A percentile compares a stretch with the other conserved stretches of the same genome.
Evolutionary conservation across 2,888 invertebrate species (phyloP).

Genomic region (Perithous albicinctus): DNA sequence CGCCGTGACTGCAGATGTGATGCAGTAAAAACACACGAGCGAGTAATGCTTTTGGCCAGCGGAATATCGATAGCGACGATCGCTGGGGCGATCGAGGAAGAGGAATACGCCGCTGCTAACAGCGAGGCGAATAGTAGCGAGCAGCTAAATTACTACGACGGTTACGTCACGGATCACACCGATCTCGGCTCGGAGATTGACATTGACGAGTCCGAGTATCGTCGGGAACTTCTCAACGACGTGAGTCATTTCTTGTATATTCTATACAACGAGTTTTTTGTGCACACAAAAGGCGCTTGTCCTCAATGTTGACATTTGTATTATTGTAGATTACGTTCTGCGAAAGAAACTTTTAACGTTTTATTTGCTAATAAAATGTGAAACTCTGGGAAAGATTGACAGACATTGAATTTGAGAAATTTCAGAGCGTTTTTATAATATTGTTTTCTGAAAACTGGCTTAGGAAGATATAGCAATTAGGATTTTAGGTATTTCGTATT

Average conservation of each 20-base stretch:
- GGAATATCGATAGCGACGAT: constrained; percentile 83
- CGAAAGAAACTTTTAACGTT: not conserved
- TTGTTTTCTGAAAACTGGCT: no score
- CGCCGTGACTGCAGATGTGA: constrained; percentile 28
- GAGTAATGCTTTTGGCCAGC: constrained; percentile 82
- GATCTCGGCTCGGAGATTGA: constrained; percentile 90
- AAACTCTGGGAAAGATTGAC: no score
- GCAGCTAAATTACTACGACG: constrained; percentile 77
- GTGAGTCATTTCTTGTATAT: constrained; percentile 87
- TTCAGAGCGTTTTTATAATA: no score
- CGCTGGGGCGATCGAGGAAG: constrained; percentile 82
- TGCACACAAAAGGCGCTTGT: not conserved
- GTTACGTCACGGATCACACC: constrained; percentile 92
- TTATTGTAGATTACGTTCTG: no score
- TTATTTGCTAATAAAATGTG: no score
- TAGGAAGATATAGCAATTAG: no score
- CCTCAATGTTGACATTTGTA: no score
- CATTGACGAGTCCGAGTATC: constrained; percentile 90
- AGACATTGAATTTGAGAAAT: no score
- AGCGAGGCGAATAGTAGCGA: constrained; percentile 81
- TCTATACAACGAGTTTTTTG: not conserved
- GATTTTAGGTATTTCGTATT: no score
- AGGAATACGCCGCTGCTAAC: constrained; percentile 77
- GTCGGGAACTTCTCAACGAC: constrained; percentile 92
- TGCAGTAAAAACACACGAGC: constrained; percentile 47